Base-by-base conservation (phyloP, 1,140 invertebrate genomes). In the Tigriopus japonicus region DNA sequence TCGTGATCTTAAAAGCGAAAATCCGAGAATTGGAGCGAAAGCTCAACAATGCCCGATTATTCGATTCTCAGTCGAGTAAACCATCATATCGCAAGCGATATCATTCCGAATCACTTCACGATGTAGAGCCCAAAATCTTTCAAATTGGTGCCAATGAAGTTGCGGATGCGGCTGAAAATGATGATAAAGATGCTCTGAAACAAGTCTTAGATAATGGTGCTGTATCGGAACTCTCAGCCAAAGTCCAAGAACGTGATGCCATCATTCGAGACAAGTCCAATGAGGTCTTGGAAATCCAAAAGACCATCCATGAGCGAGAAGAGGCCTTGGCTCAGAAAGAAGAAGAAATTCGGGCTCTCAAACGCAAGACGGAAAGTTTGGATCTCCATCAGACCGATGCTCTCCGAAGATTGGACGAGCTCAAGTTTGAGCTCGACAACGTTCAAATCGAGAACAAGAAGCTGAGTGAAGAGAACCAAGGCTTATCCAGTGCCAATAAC, bases 1-100 rank as follows among this genome's bases (percentile, higher is more conserved):
- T 78, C 5, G 66, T 76, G 42, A 71, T 71, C 24, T 66, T 74
- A 0, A 73, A 72, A 59, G 73, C 77, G 60, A 71, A 73, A 52
- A 69, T 74, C 23, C 66, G 69, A 24, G 75, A 78, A 60, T 64
- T 74, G 21, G 76, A 79, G 60, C 68, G 62, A 69, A 40, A 65
- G 63, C 12, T 21, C 14, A 21, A n/a, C 24, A n/a, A n/a, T 54
- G 17, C 24, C 17, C 17, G 14, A 21, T 3, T 54, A 6, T n/a
- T 21, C 6, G 17, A 28, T 21, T n/a, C 24, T 17, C 23, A 17
- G 14, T 17, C 17, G 24, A 19, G 7, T 21, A 49, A 49, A 15
- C n/a, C 6, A 10, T 10, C n/a, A 10, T 12, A 15, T 17, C 2
- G 45, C 2, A 49, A 10, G 12, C n/a, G 45, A 21, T 49, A 49